phyloP scores from a whole-genome alignment of 2,888 invertebrate genomes.

The Iphiclides podalirius region DNA sequence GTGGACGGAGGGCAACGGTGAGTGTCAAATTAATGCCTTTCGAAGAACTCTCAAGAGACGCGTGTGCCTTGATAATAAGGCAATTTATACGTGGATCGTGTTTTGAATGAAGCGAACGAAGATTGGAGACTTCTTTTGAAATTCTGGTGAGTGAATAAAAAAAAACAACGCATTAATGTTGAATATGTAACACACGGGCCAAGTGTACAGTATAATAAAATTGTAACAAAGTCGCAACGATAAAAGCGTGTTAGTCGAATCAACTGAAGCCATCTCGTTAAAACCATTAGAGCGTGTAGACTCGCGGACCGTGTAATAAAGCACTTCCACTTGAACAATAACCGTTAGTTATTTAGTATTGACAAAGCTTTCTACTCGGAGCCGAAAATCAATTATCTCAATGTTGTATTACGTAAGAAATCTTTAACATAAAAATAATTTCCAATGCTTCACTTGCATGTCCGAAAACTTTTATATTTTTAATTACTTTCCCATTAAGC shows the following conservation, averaged over 20 bases:
- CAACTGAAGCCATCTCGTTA: conserved; percentile 59
- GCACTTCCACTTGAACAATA: conserved; percentile 72
- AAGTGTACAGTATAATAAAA: conserved; percentile 1
- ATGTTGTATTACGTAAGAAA: conserved; percentile 31
- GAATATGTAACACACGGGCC: not conserved
- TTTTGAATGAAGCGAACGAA: conserved; percentile 1
- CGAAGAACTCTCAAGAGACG: conserved; percentile 3
- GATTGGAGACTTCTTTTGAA: not conserved
- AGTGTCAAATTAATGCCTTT: not conserved
- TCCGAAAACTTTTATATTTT: no score
- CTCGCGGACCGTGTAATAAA: conserved; percentile 70
- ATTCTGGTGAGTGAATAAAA: conserved; percentile 12
- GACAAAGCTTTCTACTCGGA: conserved; percentile 59
- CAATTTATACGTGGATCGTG: conserved; percentile 11
- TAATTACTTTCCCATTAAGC: no score
- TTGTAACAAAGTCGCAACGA: conserved; percentile 7
- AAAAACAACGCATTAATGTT: not conserved
- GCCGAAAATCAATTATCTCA: conserved; percentile 51
- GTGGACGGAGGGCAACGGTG: conserved; percentile 6
- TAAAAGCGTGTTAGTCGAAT: conserved; percentile 27
- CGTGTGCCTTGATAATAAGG: conserved; percentile 7
- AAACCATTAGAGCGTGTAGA: conserved; percentile 60
- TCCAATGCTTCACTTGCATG: no score
- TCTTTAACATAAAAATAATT: conserved; percentile 35
- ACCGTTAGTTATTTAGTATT: conserved; percentile 66